Percentiles rank a stretch among this genome's conserved stretches.
These are phyloP conservation scores for Limnephilus lunatus DNA, from an alignment of 2,888 invertebrate species.

Conservation along the genomic window DNA sequence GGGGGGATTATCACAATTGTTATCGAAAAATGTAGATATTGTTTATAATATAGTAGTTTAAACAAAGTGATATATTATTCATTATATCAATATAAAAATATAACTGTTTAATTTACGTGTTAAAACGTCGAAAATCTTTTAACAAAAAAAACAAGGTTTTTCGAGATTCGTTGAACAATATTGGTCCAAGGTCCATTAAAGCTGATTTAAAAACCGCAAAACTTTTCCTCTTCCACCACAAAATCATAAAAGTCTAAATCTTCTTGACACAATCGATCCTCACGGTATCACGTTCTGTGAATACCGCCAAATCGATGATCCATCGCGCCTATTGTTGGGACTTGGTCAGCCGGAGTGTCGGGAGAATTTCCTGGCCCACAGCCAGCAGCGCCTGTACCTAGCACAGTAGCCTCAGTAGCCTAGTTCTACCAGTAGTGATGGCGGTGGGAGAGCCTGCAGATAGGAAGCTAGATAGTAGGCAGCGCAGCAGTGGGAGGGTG, in stretches of 20 bases:
- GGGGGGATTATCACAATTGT: no score
- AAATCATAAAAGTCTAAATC: not conserved
- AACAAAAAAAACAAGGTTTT: no score
- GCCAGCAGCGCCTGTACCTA: not conserved
- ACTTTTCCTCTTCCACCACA: not conserved
- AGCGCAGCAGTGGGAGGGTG: not conserved
- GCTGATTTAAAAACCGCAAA: no score
- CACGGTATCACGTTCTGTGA: not conserved
- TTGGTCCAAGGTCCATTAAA: no score
- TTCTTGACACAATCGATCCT: not conserved
- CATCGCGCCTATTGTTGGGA: not conserved
- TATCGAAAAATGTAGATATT: no score
- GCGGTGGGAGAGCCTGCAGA: not conserved
- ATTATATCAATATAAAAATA: no score
- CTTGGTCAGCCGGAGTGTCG: not conserved
- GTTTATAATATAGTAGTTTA: no score
- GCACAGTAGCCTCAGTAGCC: not conserved
- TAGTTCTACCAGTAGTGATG: not conserved
- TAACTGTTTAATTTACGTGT: no score
- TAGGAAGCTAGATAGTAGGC: not conserved
- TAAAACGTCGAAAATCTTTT: no score
- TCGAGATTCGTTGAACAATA: no score
- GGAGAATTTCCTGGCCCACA: not conserved
- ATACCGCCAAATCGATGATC: conserved; percentile 15
- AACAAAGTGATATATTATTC: no score